These are phyloP conservation scores for Platygyra sinensis DNA, from an alignment of 64 coral and sea anemone genomes.

Conservation along the genomic window DNA sequence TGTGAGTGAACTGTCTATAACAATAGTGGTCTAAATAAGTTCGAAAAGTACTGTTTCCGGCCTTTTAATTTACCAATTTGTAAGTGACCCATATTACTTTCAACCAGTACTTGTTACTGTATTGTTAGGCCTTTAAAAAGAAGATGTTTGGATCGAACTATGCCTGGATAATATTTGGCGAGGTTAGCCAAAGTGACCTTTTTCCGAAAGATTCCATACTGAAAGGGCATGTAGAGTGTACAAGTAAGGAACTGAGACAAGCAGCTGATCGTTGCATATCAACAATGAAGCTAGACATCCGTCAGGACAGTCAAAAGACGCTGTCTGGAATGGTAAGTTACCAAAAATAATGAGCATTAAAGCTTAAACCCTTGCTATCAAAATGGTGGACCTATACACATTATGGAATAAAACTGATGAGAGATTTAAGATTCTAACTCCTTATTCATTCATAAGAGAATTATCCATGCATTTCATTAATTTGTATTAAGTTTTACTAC, in stretches of 20 bases:
- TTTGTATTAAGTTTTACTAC: too few species aligned
- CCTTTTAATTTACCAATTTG: background rate
- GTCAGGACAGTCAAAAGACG: constrained; percentile 58
- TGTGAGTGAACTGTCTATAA: too few species aligned
- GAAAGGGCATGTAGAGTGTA: constrained; percentile 24
- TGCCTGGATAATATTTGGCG: constrained; percentile 87
- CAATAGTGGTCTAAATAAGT: too few species aligned
- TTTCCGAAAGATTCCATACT: background rate
- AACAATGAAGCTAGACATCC: constrained; percentile 52
- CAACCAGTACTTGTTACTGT: background rate
- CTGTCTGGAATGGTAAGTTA: constrained; percentile 79
- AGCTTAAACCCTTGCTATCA: too few species aligned
- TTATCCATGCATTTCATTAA: too few species aligned
- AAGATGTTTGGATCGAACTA: constrained; percentile 84
- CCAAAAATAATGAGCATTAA: background rate
- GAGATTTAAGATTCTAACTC: too few species aligned
- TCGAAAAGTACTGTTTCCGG: too few species aligned
- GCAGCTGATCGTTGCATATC: constrained; percentile 58
- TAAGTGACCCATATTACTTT: background rate
- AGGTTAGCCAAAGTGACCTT: constrained; percentile 12
- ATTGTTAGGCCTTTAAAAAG: constrained; percentile 73
- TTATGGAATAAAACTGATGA: too few species aligned
- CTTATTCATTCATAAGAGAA: too few species aligned
- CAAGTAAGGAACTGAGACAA: constrained; percentile 52
- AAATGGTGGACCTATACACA: too few species aligned